Evolutionary conservation across 2,888 invertebrate species (phyloP), one percentile per base, ranked within the genome.

Genomic region (Prosapia bicincta): DNA sequence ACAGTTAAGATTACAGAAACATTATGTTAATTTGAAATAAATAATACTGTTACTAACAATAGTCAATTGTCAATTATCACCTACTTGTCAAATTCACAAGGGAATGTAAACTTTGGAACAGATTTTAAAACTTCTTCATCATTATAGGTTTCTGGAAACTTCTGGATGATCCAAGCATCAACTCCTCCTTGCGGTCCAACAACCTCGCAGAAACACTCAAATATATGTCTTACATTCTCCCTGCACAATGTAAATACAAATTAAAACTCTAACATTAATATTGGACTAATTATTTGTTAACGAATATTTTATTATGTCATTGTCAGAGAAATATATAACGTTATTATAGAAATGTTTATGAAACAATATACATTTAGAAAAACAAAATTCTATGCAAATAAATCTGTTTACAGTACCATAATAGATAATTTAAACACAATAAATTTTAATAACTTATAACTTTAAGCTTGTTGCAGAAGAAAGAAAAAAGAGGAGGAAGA

Each of bases 91-190:
- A 92, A 89, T 83, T 91, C 90, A 84, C 93, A 94, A 20, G 94
- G 97, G 88, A 94, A 97, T 81, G 95, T 93, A 88, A 97, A 97
- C 86, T 95, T 93, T 67, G 96, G 95, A 82, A 97, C 92, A 82
- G 93, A 91, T 84, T 91, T 93, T 76, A 97, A 88, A 80, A 96
- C 92, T 84, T 94, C 95, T 84, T 93, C 90, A 86, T 96, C 94
- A 83, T 89, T 90, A 84, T 92, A 96, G 77, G 89, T 88, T 80
- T 93, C 93, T 67, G 97, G 97, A 86, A 92, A 97, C 84, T 93
- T 93, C 84, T 92, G 93, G 69, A 94, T 86, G 82, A 96, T 92
- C 86, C 92, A 91, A 76, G 93, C 89, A 75, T 87, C 85, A 79
- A 90, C 89, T 69, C 87, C 88, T 66, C 88, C 80, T 72, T 84